Evolutionary conservation across 2,113 vertebrate species (phyloP), one percentile per base, ranked within the genome.

Genomic region (Nettapus auritus): DNA sequence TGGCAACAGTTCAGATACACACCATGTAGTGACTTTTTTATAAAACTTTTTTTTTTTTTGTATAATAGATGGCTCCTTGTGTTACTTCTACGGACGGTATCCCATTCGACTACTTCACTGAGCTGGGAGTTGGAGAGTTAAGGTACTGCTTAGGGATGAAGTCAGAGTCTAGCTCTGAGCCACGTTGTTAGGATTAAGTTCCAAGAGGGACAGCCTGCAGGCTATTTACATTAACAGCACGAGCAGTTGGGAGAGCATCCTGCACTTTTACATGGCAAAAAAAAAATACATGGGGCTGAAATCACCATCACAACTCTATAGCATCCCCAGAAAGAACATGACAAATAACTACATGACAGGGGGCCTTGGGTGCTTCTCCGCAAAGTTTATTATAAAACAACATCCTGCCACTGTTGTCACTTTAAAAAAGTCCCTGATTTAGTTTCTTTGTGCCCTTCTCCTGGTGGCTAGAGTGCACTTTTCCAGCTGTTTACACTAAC

Each of bases 381-480:
- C n/a, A 66, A 84, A 28, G 6, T 96, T 96, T 96, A 96, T 93
- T 97, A 96, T 19, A 96, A 96, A 97, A 94, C 80, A 77, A 44
- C 7, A 4, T 34, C 70, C 21, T 76, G 44, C 46, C 25, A 13
- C 4, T 60, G 44, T 22, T 19, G 1, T 46, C 85, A 22, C 66
- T 78, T 78, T 70, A 56, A 89, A 29, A 25, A 53, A 69, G 17
- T 68, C 81, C 62, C 83, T 71, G 48, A 69, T 87, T 48, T 52
- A 5, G 3, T 56, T 71, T 44, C 66, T 29, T 31, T 44, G 20
- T 53, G 33, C 53, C 44, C 4, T 26, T 44, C 53, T 84, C 34
- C 50, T 0, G 0, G 5, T 18, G 56, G 38, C 69, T 75, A 20
- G 8, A 6, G 1, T 56, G 29, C 69, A 75, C 52, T 53, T 83